Conservation (phyloP, 2,797 vertebrate species). For the Liasis olivaceus region DNA sequence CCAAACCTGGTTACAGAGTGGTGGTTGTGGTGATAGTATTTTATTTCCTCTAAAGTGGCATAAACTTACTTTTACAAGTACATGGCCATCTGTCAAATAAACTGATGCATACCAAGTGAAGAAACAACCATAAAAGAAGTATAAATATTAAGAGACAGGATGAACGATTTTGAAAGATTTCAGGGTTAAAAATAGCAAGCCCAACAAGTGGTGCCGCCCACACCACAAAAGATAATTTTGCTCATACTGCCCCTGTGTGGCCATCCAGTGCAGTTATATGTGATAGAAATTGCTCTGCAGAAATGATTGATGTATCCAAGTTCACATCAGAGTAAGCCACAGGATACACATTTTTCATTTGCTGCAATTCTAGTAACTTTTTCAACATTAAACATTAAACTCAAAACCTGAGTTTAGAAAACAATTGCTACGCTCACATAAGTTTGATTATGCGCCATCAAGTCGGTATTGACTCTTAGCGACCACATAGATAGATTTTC, state of each 20-base stretch:
- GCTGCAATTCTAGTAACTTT: neutral
- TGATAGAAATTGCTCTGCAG: neutral
- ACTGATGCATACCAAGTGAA: neutral
- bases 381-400: neutral
- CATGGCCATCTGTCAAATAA: neutral
- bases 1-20: neutral
- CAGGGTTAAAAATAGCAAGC: neutral
- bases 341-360: neutral
- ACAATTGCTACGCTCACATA: neutral
- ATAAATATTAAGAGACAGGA: neutral
- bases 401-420: neutral
- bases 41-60: neutral
- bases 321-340: neutral
- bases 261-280: neutral
- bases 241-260: neutral
- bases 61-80: neutral
- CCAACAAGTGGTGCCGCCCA: neutral
- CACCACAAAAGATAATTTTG: neutral
- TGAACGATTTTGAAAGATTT: neutral
- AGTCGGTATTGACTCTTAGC: neutral
- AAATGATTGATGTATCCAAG: neutral
- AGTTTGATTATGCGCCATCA: neutral
- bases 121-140: neutral
- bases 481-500: neutral
- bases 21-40: neutral